These are phyloP conservation scores for Vannuccia rotundouncinata DNA, from an alignment of 2,888 invertebrate species.

Conservation along the genomic window DNA sequence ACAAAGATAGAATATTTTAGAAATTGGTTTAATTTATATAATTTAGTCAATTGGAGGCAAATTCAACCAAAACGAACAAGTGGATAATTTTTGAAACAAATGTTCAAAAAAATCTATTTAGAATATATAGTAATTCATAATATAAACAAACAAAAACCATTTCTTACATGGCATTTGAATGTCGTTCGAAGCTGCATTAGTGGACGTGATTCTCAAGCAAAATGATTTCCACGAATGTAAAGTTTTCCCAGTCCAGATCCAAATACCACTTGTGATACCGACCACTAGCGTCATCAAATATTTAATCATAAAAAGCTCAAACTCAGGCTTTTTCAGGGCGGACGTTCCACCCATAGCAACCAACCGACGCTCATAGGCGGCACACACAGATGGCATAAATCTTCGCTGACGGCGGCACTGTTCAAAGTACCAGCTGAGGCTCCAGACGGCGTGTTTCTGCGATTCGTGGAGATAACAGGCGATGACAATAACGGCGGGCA, in stretches of 20 bases:
- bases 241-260: slow-evolving; percentile 96
- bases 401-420: not conserved
- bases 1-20: too few species aligned
- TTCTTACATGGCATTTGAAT: too few species aligned
- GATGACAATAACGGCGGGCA: slow-evolving; percentile 84
- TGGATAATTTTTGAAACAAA: too few species aligned
- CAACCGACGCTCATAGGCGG: not conserved
- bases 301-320: slow-evolving; percentile 88
- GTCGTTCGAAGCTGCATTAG: too few species aligned
- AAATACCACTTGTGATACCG: slow-evolving; percentile 89
- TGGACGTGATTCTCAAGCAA: not conserved
- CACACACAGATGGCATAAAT: not conserved
- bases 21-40: too few species aligned
- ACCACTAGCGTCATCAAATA: slow-evolving; percentile 92
- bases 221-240: slow-evolving; percentile 70
- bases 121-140: too few species aligned
- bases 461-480: slow-evolving; percentile 90
- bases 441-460: slow-evolving; percentile 80
- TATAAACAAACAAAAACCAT: too few species aligned
- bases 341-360: not conserved
- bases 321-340: slow-evolving; percentile 61
- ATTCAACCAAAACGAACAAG: too few species aligned
- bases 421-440: slow-evolving; percentile 59
- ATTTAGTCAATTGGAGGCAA: too few species aligned
- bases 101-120: too few species aligned